These are phyloP conservation scores for Drosophila mimetica DNA, from an alignment of 2,888 invertebrate species.

Conservation along the genomic window DNA sequence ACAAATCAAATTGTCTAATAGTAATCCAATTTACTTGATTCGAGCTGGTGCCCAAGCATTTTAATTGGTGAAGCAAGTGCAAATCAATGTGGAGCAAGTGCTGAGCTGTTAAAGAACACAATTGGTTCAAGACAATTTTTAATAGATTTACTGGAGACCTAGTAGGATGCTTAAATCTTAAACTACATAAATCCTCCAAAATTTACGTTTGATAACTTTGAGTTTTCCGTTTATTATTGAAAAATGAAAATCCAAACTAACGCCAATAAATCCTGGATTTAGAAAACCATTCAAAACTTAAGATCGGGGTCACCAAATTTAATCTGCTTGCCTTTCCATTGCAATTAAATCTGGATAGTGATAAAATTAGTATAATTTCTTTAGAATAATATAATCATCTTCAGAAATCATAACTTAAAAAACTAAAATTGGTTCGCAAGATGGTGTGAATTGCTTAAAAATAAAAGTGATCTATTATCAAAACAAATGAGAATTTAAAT, in stretches of 20 bases:
- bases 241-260: too few relatives aligned
- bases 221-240: too few relatives aligned
- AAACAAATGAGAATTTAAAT: not conserved
- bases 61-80: constrained; percentile 33
- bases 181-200: too few relatives aligned
- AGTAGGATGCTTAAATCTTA: not conserved
- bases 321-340: not conserved
- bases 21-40: constrained; percentile 60
- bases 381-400: not conserved
- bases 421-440: not conserved
- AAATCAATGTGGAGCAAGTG: constrained; percentile 47
- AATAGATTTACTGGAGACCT: not conserved
- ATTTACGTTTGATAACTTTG: too few relatives aligned
- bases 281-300: not conserved
- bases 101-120: not conserved
- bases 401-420: not conserved
- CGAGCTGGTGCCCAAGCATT: constrained; percentile 26
- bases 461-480: not conserved
- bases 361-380: not conserved
- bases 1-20: constrained; percentile 67
- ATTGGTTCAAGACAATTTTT: not conserved
- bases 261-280: too few relatives aligned
- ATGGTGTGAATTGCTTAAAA: constrained; percentile 12
- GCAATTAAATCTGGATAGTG: not conserved
- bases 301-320: not conserved